Percentiles rank a stretch among this genome's conserved stretches.
These are phyloP conservation scores for Cacoxenus indagator DNA, from an alignment of 2,888 invertebrate species.

Conservation along the genomic window DNA sequence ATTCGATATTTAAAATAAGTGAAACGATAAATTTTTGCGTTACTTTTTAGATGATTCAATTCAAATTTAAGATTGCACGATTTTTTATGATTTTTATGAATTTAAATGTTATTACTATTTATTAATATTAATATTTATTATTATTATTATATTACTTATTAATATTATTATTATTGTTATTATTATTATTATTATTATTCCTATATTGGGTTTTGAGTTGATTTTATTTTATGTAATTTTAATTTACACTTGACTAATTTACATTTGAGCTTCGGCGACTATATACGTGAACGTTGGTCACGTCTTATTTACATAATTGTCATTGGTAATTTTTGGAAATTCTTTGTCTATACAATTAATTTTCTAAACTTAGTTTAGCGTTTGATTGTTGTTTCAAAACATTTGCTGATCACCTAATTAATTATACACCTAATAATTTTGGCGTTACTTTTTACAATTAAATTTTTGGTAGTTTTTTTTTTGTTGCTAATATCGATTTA, in stretches of 20 bases:
- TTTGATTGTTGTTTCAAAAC: neutral
- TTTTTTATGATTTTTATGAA: neutral
- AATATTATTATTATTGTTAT: too few species aligned
- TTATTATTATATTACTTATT: too few species aligned
- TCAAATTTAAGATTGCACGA: neutral
- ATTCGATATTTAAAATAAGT: neutral
- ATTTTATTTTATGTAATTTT: slow-evolving; percentile 15
- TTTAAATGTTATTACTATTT: slow-evolving; percentile 1
- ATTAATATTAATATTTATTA: neutral
- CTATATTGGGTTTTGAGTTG: slow-evolving; percentile 41
- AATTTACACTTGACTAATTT: slow-evolving; percentile 21
- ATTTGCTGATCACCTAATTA: neutral
- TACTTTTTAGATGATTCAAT: neutral
- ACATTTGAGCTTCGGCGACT: slow-evolving; percentile 42
- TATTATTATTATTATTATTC: slow-evolving; percentile 30
- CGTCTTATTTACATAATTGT: slow-evolving; percentile 31
- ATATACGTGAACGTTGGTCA: slow-evolving; percentile 16
- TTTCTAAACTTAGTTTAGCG: neutral
- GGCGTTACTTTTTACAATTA: too few species aligned
- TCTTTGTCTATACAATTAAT: slow-evolving; percentile 2
- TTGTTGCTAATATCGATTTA: neutral
- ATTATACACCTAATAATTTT: slow-evolving; percentile 38
- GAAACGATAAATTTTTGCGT: neutral
- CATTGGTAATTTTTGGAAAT: slow-evolving; percentile 28
- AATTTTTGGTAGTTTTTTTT: neutral